A percentile compares a stretch with the other conserved stretches of the same genome.
phyloP scores from a whole-genome alignment of 1,140 invertebrate genomes.

The Eumeta japonica region DNA sequence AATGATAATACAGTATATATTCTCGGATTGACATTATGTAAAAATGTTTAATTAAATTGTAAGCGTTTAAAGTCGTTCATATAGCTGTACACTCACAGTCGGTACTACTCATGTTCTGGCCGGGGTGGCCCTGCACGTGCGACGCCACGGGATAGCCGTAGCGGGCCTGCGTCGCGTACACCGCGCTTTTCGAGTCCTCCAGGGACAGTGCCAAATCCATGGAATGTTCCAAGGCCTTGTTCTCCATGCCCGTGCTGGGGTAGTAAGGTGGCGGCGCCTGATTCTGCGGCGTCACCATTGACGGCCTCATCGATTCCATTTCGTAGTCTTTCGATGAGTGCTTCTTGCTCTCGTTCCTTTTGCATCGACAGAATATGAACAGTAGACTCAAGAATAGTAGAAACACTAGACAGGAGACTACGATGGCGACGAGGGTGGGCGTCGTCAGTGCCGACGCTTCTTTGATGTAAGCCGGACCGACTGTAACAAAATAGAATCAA shows the following conservation, averaged over 20 bases:
- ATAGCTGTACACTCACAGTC: conserved; percentile 63
- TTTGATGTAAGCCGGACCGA: conserved; percentile 76
- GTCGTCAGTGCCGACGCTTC: conserved; percentile 74
- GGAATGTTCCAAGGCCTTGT: conserved; percentile 85
- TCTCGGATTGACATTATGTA: too few relatives aligned
- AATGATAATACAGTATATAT: too few relatives aligned
- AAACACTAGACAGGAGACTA: conserved; percentile 79
- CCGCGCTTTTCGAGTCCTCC: conserved; percentile 76
- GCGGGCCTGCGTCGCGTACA: conserved; percentile 78
- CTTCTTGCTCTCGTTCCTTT: conserved; percentile 78
- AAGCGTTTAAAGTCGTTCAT: too few relatives aligned
- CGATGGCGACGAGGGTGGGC: conserved; percentile 75
- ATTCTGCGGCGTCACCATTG: conserved; percentile 76
- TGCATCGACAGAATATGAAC: conserved; percentile 84
- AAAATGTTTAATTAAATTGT: too few relatives aligned
- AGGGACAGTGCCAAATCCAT: conserved; percentile 78
- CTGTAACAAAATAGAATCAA: conserved; percentile 49
- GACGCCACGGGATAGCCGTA: conserved; percentile 75
- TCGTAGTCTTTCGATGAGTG: conserved; percentile 82
- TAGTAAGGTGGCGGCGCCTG: conserved; percentile 84
- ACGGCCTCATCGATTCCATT: conserved; percentile 79
- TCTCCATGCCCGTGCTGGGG: conserved; percentile 80
- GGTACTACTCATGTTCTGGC: conserved; percentile 69
- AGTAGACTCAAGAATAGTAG: conserved; percentile 74
- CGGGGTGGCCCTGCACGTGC: conserved; percentile 48